Evolutionary conservation across 2,888 invertebrate genomes (phyloP).

Genomic region (Vesta saturnalis): DNA sequence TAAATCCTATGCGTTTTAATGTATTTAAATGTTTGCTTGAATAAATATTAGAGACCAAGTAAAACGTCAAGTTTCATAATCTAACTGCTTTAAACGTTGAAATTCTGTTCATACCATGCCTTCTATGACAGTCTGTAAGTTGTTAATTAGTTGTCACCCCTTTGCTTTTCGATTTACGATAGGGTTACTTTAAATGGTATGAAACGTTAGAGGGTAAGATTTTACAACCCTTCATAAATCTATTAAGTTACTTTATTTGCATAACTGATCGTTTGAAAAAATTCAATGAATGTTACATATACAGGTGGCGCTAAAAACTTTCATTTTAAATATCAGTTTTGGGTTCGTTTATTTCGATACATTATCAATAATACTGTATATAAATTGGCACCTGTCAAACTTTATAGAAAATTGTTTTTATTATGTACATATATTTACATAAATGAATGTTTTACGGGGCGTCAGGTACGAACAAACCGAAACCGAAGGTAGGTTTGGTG

Average conservation of each 20-base stretch:
- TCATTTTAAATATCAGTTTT: too few species aligned
- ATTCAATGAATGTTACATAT: neutral
- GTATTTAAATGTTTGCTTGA: constrained; percentile 8
- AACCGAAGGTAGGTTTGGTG: too few species aligned
- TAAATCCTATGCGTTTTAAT: constrained; percentile 13
- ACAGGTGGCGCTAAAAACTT: neutral
- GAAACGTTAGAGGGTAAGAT: constrained; percentile 19
- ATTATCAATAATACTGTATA: too few species aligned
- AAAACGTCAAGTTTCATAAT: neutral
- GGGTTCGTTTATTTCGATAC: too few species aligned
- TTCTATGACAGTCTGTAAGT: constrained; percentile 15
- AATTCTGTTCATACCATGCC: constrained; percentile 17
- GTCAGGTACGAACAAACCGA: too few species aligned
- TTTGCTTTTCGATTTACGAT: constrained; percentile 21
- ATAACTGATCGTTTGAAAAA: constrained; percentile 10
- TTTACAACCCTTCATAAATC: constrained; percentile 21
- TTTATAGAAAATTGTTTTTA: too few species aligned
- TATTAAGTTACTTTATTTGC: constrained; percentile 1
- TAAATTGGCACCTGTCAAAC: too few species aligned
- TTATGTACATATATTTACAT: too few species aligned
- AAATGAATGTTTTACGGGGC: too few species aligned
- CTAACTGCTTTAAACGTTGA: constrained; percentile 14
- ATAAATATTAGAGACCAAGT: constrained; percentile 1
- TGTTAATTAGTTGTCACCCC: constrained; percentile 28
- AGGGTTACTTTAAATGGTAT: constrained; percentile 21